Conservation (phyloP, 2,113 vertebrate genomes). For the Oreochromis aureus region DNA sequence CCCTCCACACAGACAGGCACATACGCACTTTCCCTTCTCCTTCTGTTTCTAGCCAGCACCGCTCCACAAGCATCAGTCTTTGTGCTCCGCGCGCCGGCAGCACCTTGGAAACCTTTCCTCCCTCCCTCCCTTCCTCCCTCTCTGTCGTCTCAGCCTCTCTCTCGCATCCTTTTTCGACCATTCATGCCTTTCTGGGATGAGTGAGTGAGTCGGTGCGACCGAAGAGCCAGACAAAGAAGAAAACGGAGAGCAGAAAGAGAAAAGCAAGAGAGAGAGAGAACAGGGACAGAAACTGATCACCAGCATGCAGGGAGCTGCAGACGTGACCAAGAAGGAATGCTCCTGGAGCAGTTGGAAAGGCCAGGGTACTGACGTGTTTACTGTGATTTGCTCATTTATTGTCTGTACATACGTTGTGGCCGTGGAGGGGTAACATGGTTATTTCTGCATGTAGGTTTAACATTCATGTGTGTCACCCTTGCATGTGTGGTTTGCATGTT, state of each 20-base stretch:
- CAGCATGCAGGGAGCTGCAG: slow-evolving; percentile 92
- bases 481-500: slow-evolving; percentile 15
- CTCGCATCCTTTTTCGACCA: slow-evolving; percentile 65
- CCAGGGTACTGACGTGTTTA: slow-evolving; percentile 82
- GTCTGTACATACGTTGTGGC: background rate
- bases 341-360: slow-evolving; percentile 96
- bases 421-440: background rate
- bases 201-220: slow-evolving; percentile 67
- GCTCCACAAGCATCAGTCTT: slow-evolving; percentile 56
- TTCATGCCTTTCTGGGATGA: slow-evolving; percentile 75
- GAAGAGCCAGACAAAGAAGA: slow-evolving; percentile 61
- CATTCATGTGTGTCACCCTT: background rate
- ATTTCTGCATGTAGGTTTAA: slow-evolving; percentile 20
- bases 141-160: slow-evolving; percentile 34
- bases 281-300: slow-evolving; percentile 45
- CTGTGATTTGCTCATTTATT: slow-evolving; percentile 13
- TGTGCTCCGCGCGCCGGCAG: slow-evolving; percentile 53
- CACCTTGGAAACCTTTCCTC: slow-evolving; percentile 59
- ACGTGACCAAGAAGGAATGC: slow-evolving; percentile 92
- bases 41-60: slow-evolving; percentile 19
- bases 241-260: slow-evolving; percentile 28
- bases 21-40: slow-evolving; percentile 32
- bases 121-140: slow-evolving; percentile 44
- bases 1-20: background rate
- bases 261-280: slow-evolving; percentile 45